phyloP scores from a whole-genome alignment of 2,113 vertebrate genomes.

The Chloropsis cyanopogon region DNA sequence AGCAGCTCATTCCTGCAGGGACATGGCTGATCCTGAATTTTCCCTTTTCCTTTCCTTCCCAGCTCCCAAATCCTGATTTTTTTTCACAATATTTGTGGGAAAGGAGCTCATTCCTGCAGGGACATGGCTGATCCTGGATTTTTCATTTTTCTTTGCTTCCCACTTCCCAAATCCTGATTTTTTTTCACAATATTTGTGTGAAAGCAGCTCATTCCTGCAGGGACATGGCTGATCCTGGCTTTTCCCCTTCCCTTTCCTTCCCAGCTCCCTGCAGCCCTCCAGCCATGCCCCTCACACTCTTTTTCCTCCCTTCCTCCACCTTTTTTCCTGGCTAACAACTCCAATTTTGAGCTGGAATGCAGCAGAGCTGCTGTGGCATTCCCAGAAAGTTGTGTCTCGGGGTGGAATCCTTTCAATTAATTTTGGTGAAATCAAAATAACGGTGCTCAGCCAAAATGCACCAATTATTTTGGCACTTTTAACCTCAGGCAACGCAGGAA shows the following conservation, averaged over 20 bases:
- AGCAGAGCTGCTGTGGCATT: background rate
- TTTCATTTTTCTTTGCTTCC: background rate
- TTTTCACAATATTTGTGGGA: background rate
- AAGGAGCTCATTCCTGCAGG: background rate
- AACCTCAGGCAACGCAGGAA: background rate
- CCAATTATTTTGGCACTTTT: background rate
- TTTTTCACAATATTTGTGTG: no score
- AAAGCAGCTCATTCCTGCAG: background rate
- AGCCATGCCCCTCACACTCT: background rate
- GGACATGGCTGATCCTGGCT: no score
- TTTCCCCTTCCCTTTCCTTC: no score
- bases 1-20: background rate
- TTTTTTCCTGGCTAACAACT: background rate
- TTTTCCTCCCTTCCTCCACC: background rate
- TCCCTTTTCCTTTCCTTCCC: background rate
- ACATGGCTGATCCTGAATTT: background rate
- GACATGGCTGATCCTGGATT: background rate
- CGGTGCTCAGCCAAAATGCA: background rate
- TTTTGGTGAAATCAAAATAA: background rate
- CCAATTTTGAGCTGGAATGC: background rate
- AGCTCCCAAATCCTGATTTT: background rate
- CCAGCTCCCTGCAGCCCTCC: background rate
- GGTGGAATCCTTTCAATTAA: background rate
- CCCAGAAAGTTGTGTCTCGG: background rate
- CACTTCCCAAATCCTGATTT: no score